Evolutionary conservation across 2,888 invertebrate genomes (phyloP).

Genomic region (Drosophila setosimentum): DNA sequence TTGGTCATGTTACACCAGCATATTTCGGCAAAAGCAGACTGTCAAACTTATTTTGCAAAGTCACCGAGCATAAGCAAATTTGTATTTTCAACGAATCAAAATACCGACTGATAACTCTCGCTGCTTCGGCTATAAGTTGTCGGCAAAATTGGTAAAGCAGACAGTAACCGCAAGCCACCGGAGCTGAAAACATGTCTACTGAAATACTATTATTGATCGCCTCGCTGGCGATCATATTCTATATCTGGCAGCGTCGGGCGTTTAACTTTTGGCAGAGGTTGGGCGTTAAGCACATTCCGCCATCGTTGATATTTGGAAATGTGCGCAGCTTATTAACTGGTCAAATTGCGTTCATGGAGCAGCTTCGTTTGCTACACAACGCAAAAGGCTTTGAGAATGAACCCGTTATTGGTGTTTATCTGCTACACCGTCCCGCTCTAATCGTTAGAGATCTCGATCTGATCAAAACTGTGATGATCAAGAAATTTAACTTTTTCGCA

Average conservation of each 20-base stretch:
- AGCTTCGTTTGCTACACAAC: constrained; percentile 72
- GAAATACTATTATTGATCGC: constrained; percentile 42
- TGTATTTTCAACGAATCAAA: background rate
- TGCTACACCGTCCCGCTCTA: constrained; percentile 84
- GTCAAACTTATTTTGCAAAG: background rate
- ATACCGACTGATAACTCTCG: background rate
- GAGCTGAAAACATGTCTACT: constrained; percentile 42
- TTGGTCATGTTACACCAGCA: too few species aligned
- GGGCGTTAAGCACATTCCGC: constrained; percentile 79
- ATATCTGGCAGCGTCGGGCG: constrained; percentile 64
- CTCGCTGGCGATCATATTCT: constrained; percentile 44
- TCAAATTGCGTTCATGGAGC: constrained; percentile 68
- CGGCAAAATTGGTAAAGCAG: too few species aligned
- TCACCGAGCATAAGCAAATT: background rate
- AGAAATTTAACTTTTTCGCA: constrained; percentile 85
- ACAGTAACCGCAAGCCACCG: constrained; percentile 30
- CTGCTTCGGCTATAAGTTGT: background rate
- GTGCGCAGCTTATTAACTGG: constrained; percentile 73
- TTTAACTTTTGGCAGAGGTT: constrained; percentile 76
- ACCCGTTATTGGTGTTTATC: constrained; percentile 80
- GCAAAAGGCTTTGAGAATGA: constrained; percentile 59
- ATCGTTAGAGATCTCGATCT: constrained; percentile 84
- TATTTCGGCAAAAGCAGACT: too few species aligned
- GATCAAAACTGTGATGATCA: constrained; percentile 85
- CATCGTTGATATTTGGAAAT: constrained; percentile 84